Percentiles rank a stretch among this genome's conserved stretches.
Evolutionary conservation across 2,113 vertebrate species (phyloP).

Genomic region (Riparia riparia): DNA sequence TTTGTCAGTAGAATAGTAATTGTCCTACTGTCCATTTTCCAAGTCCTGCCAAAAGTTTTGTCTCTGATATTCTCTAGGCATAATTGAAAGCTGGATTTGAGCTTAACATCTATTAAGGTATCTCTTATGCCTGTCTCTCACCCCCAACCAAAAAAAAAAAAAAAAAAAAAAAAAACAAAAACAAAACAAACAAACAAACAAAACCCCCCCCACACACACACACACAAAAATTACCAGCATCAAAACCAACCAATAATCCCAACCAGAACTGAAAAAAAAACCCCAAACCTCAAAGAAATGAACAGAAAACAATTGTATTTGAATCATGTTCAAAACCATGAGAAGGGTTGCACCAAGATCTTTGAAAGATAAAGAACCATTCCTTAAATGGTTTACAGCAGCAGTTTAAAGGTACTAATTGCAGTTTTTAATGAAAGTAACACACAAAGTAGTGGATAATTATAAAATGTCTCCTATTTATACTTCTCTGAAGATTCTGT

Average conservation of each 20-base stretch:
- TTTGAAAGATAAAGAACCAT: background rate
- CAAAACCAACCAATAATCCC: background rate
- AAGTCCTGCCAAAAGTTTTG: background rate
- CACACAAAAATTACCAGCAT: no score
- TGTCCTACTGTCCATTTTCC: background rate
- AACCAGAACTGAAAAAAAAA: background rate
- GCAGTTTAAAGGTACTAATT: background rate
- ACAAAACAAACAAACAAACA: background rate
- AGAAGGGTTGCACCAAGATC: background rate
- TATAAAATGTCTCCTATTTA: background rate
- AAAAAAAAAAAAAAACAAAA: no score
- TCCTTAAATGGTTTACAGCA: background rate
- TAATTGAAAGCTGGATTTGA: background rate
- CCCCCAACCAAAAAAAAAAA: fast-evolving
- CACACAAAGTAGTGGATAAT: background rate
- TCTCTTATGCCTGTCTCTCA: no score
- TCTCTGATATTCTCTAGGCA: background rate
- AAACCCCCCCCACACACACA: no score
- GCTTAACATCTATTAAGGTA: background rate
- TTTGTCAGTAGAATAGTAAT: background rate
- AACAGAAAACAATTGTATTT: background rate
- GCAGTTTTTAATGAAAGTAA: background rate
- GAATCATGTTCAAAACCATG: fast-evolving
- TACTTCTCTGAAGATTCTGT: background rate
- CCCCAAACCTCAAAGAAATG: fast-evolving